Conservation (phyloP, 2,797 vertebrate genomes). For the Acanthiza pusilla region DNA sequence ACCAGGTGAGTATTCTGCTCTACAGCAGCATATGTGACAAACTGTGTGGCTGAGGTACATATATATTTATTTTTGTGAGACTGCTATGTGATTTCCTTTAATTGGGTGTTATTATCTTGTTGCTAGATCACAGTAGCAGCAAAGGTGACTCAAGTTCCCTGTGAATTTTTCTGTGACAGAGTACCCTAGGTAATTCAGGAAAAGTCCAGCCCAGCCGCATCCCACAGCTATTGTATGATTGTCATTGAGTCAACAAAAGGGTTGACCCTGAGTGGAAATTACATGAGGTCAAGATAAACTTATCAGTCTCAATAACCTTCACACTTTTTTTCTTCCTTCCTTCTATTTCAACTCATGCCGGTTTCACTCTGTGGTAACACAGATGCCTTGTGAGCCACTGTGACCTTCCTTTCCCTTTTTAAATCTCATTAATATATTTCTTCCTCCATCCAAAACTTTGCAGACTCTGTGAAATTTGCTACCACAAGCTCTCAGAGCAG, state of each 20-base stretch:
- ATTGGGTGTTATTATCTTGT: neutral
- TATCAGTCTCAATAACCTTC: conserved; percentile 62
- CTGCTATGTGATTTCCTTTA: conserved; percentile 50
- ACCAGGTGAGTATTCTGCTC: conserved; percentile 9
- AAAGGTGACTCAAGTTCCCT: conserved; percentile 45
- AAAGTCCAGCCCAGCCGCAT: neutral
- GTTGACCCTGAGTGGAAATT: conserved; percentile 53
- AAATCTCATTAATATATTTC: neutral
- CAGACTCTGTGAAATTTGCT: neutral
- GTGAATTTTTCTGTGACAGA: conserved; percentile 1
- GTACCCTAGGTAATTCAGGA: conserved; percentile 48
- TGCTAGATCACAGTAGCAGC: neutral
- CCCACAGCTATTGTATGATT: conserved; percentile 37
- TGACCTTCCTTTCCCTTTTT: conserved; percentile 42
- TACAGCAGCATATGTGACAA: conserved; percentile 28
- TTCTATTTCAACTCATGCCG: conserved; percentile 28
- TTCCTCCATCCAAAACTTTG: neutral
- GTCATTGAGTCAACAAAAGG: conserved; percentile 63
- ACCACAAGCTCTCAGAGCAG: neutral
- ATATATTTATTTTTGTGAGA: conserved; percentile 40
- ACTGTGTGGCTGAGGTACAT: neutral
- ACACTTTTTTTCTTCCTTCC: conserved; percentile 49
- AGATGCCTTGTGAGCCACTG: conserved; percentile 27
- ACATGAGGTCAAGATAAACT: conserved; percentile 25
- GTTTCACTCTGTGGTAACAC: neutral